These are phyloP conservation scores for Bruchidius siliquastri DNA, from an alignment of 2,888 invertebrate species.

Conservation along the genomic window DNA sequence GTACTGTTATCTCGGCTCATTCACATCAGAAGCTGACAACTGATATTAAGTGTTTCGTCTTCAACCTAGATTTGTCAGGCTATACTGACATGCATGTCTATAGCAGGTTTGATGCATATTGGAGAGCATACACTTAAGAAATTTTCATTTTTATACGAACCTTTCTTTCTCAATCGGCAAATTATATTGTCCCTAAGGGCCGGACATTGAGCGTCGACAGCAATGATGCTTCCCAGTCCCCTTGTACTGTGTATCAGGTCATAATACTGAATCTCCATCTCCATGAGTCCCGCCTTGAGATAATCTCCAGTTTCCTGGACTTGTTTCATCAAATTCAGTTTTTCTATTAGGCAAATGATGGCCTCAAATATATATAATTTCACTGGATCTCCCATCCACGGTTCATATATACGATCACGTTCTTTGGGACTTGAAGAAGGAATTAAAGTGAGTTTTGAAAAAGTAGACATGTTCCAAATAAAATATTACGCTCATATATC, in stretches of 20 bases:
- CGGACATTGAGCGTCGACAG: conserved; percentile 64
- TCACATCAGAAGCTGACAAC: too few species aligned
- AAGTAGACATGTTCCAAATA: too few species aligned
- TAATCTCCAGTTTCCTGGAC: conserved; percentile 68
- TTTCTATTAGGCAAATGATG: conserved; percentile 75
- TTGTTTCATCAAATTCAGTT: conserved; percentile 70
- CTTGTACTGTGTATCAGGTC: conserved; percentile 70
- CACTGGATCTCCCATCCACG: conserved; percentile 98
- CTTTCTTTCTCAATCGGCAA: conserved; percentile 63
- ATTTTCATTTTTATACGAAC: conserved; percentile 50
- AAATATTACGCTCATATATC: too few species aligned
- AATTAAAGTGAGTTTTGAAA: too few species aligned
- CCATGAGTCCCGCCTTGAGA: conserved; percentile 57
- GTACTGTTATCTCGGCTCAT: too few species aligned
- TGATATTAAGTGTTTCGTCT: too few species aligned
- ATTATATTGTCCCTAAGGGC: conserved; percentile 70
- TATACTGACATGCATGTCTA: too few species aligned
- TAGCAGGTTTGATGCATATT: too few species aligned
- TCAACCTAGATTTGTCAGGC: too few species aligned
- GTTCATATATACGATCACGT: conserved; percentile 90
- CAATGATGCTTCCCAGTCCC: conserved; percentile 84
- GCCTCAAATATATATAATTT: conserved; percentile 86
- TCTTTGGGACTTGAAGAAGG: conserved; percentile 59
- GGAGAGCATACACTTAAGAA: too few species aligned
- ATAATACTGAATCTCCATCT: conserved; percentile 66